Base-by-base conservation (phyloP, 2,797 vertebrate genomes). In the Enteromius trimaculatus region DNA sequence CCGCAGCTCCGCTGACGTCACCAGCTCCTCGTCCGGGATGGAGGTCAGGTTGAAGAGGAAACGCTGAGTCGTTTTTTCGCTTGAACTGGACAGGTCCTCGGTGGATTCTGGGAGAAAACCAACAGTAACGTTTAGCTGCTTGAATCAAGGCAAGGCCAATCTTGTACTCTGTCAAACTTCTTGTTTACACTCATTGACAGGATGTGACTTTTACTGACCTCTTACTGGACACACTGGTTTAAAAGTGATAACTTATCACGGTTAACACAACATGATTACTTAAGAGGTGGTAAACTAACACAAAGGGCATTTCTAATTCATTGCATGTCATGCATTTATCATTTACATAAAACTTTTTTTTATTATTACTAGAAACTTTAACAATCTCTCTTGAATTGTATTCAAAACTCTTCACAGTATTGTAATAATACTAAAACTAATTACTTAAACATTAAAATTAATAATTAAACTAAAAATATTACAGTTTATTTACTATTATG, bases 1-100 rank as follows among this genome's bases (percentile, higher is more conserved):
- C 84, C 98, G 96, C n/a, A 99, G 96, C 93, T 99, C 98, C 37
- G 98, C 97, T 78, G 97, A 98, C 74, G 96, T 97, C 95, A 99
- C 92, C 82, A 96, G 95, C 91, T 99, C 98, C 92, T 96, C 96
- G 0, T 90, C 90, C 8, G 98, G 98, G 90, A 99, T 92, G 55
- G 97, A 97, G 85, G 96, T 97, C 91, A 99, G 94, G 92, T 99
- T 98, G 93, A 99, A 99, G 95, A 96, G 96, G 94, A 99, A 99
- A 90, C 96, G 95, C 72, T 97, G 97, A 75, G 95, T 93, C 21
- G 96, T 97, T 94, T 95, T 97, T 84, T 96, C 95, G 89, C 93
- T 95, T 19, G 91, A 92, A 90, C 96, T 95, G 75, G 96, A 96
- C 89, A 99, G 92, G 82, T 97, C 96, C 94, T 99, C 98, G 93